Evolutionary conservation across 2,888 invertebrate species (phyloP).

Genomic region (Melinaea menophilus): DNA sequence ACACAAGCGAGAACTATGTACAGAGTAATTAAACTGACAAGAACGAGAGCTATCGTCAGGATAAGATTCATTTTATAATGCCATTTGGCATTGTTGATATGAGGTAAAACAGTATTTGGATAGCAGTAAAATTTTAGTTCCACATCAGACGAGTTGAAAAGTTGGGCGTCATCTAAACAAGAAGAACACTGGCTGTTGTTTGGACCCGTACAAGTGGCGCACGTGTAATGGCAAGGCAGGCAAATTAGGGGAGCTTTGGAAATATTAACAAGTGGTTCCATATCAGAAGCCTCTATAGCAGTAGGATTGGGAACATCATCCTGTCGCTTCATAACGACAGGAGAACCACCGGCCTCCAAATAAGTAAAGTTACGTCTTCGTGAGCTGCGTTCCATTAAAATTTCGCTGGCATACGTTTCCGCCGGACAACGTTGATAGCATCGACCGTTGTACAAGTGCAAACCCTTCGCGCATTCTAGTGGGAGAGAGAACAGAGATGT

Average conservation of each 20-base stretch:
- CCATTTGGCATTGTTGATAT: conserved; percentile 65
- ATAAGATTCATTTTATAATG: conserved; percentile 66
- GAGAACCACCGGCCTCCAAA: conserved; percentile 42
- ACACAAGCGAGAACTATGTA: conserved; percentile 50
- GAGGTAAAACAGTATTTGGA: conserved; percentile 63
- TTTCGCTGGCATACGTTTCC: conserved; percentile 68
- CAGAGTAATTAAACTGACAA: conserved; percentile 48
- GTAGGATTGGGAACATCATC: conserved; percentile 39
- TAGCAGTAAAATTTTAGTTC: conserved; percentile 73
- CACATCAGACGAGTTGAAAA: conserved; percentile 62
- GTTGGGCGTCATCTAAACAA: conserved; percentile 82
- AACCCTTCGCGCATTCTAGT: conserved; percentile 82
- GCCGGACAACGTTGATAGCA: conserved; percentile 80
- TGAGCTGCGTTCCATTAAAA: conserved; percentile 56
- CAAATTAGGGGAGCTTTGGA: conserved; percentile 70
- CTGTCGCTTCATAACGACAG: conserved; percentile 53
- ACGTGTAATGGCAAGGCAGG: conserved; percentile 85
- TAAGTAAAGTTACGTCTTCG: conserved; percentile 66
- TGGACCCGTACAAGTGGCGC: conserved; percentile 82
- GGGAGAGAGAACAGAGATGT: conserved; percentile 66
- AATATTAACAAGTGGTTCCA: conserved; percentile 47
- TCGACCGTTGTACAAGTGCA: conserved; percentile 78
- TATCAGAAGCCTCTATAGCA: conserved; percentile 59
- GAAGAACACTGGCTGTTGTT: conserved; percentile 82
- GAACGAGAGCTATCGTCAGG: conserved; percentile 55